Evolutionary conservation across 2,113 vertebrate species (phyloP), one percentile per base, ranked within the genome.

Genomic region (Epinephelus moara): DNA sequence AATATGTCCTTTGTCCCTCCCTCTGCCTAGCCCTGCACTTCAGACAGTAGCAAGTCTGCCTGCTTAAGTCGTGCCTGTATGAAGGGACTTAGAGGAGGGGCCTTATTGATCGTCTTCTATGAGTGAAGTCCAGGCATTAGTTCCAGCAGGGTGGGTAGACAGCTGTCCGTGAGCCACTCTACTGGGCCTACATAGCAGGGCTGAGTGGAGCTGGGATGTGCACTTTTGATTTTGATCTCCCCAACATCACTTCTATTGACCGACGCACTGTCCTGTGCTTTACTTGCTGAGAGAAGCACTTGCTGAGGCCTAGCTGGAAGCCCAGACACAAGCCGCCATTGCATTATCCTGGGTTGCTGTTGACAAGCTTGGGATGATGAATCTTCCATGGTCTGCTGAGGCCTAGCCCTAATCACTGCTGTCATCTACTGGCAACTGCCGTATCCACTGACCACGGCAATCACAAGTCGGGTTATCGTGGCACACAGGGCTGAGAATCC

Each of bases 81-180:
- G 89, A 91, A 82, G 88, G 91, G 93, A 92, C 91, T 92, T 87
- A 90, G 91, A 89, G 88, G 78, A 85, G 87, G 81, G 88, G 82
- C 88, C 88, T 86, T 94, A 95, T 94, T 93, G 94, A 95, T 95
- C 93, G 84, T 80, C 85, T 79, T 92, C 92, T 82, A 88, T 84
- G 88, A 95, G 91, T 88, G 85, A 93, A 94, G 94, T 94, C 93
- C 91, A 88, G 90, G 93, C 94, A 95, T 95, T 95, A 94, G 94
- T 94, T 95, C 94, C 94, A 93, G 91, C 90, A 93, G 87, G 88
- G 83, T 85, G 93, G 90, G 83, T 91, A 82, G 92, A 94, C 93
- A 89, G 91, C 91, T 85, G 89, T 90, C 91, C 53, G 68, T 92
- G 90, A 94, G 93, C 93, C 92, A 87, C 88, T 92, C 91, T 87